phyloP scores from a whole-genome alignment of 2,888 invertebrate genomes.

The Epicampocera succincta region DNA sequence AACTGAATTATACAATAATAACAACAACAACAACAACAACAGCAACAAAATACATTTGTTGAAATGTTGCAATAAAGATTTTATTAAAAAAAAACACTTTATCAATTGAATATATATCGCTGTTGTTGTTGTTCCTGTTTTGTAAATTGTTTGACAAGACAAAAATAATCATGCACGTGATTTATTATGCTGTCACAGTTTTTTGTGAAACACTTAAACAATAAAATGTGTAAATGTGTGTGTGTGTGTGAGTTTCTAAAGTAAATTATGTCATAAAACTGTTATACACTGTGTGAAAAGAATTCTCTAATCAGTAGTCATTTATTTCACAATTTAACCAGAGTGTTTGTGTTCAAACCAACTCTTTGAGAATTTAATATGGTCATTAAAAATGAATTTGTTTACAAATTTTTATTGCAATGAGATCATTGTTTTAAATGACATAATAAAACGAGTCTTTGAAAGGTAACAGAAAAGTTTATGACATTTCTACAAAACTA shows the following conservation, averaged over 20 bases:
- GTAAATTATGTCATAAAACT: slow-evolving; percentile 50
- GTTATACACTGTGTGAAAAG: neutral
- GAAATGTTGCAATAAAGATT: slow-evolving; percentile 25
- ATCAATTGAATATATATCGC: slow-evolving; percentile 34
- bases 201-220: slow-evolving; percentile 15
- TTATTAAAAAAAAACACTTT: neutral
- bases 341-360: neutral
- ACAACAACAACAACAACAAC: too few species aligned
- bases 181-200: slow-evolving; percentile 45
- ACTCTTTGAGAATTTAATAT: neutral
- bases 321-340: slow-evolving; percentile 6
- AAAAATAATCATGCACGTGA: slow-evolving; percentile 40
- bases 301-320: neutral
- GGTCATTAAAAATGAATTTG: slow-evolving; percentile 13
- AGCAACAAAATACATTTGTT: slow-evolving; percentile 14
- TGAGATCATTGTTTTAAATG: slow-evolving; percentile 12
- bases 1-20: neutral
- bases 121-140: too few species aligned
- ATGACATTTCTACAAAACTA: too few species aligned
- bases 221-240: neutral
- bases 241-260: slow-evolving; percentile 6
- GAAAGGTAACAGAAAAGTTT: too few species aligned
- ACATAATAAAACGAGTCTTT: neutral
- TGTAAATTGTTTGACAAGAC: slow-evolving; percentile 26
- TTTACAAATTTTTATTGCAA: neutral